Evolutionary conservation across 1,140 invertebrate genomes (phyloP).

Genomic region (Drosophila kepulauana): DNA sequence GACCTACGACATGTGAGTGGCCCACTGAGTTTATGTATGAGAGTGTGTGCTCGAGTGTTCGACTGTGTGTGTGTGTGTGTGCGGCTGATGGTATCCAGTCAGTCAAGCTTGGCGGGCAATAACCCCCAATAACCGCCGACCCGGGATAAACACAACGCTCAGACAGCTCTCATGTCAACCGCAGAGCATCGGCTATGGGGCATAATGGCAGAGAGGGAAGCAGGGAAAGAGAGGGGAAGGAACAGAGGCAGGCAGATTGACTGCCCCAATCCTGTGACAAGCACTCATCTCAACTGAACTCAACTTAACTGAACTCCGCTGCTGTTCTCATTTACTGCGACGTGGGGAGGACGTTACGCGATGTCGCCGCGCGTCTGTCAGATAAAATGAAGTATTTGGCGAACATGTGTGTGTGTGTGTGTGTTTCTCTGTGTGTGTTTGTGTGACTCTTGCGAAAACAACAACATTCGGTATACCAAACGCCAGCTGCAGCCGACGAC

Average conservation of each 20-base stretch:
- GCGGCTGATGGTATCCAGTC: conserved; percentile 27
- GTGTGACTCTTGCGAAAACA: conserved; percentile 56
- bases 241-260: conserved; percentile 26
- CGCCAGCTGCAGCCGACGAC: conserved; percentile 30
- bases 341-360: conserved; percentile 1
- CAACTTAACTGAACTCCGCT: conserved; percentile 24
- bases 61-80: background rate
- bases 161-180: conserved; percentile 70
- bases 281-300: conserved; percentile 37
- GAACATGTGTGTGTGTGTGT: conserved; percentile 5
- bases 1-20: conserved; percentile 75
- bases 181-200: conserved; percentile 45
- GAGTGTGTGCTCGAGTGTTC: background rate
- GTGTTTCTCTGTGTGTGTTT: conserved; percentile 17
- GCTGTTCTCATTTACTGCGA: conserved; percentile 42
- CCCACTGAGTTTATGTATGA: background rate
- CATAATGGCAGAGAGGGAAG: background rate
- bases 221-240: background rate
- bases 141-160: conserved; percentile 18
- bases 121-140: conserved; percentile 61
- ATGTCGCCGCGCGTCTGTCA: conserved; percentile 65
- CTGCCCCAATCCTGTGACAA: conserved; percentile 43
- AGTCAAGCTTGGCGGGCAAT: conserved; percentile 68
- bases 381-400: conserved; percentile 79
- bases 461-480: conserved; percentile 66